A percentile compares a stretch with the other conserved stretches of the same genome.
Conservation (phyloP, 2,888 invertebrate species). For the Lymantria monacha region DNA sequence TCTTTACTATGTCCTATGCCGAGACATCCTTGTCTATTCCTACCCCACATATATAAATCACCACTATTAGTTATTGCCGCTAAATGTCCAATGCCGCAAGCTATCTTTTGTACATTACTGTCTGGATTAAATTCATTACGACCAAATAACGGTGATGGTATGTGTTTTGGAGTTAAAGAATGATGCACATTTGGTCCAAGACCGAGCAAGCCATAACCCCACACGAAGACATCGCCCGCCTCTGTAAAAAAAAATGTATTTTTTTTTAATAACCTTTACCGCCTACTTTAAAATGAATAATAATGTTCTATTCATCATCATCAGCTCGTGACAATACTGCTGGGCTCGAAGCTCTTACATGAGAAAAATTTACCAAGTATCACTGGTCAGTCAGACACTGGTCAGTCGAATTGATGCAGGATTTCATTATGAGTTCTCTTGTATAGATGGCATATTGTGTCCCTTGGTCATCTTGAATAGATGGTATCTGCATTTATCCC, state of each 20-base stretch:
- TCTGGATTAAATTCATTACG: slow-evolving; percentile 90
- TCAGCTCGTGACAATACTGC: too few species aligned
- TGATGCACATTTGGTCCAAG: slow-evolving; percentile 90
- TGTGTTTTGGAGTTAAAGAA: slow-evolving; percentile 84
- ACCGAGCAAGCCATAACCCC: slow-evolving; percentile 97
- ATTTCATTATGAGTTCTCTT: too few species aligned
- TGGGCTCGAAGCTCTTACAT: too few species aligned
- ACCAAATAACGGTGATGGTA: slow-evolving; percentile 93
- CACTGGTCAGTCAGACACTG: too few species aligned
- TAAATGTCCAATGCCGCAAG: slow-evolving; percentile 87
- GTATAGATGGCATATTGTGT: too few species aligned
- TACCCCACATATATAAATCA: slow-evolving; percentile 96
- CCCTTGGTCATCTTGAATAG: too few species aligned
- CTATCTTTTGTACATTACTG: slow-evolving; percentile 84
- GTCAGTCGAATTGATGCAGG: too few species aligned
- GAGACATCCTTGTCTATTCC: slow-evolving; percentile 91
- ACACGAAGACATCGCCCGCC: slow-evolving; percentile 91
- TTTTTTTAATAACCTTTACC: too few species aligned
- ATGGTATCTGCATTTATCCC: too few species aligned
- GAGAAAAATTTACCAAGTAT: too few species aligned
- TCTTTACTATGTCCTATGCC: slow-evolving; percentile 91
- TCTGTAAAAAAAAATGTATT: slow-evolving; percentile 73
- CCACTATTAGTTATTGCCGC: slow-evolving; percentile 92
- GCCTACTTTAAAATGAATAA: too few species aligned
- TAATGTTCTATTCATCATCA: too few species aligned